Conservation (phyloP, 2,113 vertebrate genomes). For the Gymnocephalus cernua region DNA sequence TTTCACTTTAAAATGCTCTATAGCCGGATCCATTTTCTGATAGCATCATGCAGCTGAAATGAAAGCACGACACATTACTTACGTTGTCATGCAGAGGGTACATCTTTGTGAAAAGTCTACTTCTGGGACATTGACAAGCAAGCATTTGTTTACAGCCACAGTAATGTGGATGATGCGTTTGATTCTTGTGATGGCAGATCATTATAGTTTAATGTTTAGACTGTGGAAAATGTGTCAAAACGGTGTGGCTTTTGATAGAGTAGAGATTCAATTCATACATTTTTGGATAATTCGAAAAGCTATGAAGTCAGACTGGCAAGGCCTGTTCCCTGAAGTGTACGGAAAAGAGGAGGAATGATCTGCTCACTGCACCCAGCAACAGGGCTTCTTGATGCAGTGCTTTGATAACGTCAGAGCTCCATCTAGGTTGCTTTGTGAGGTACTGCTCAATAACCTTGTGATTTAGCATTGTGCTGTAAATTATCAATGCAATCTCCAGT, state of each 20-base stretch:
- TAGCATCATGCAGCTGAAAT: conserved; percentile 68
- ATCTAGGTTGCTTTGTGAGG: conserved; percentile 85
- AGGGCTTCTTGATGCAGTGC: conserved; percentile 77
- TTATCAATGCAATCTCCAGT: conserved; percentile 51
- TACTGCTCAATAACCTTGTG: conserved; percentile 81
- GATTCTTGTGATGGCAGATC: conserved; percentile 19
- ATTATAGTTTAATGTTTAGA: conserved; percentile 10
- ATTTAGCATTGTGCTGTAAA: conserved; percentile 68
- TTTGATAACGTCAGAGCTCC: conserved; percentile 88
- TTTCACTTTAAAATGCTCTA: conserved; percentile 66
- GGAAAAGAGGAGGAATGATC: conserved; percentile 65
- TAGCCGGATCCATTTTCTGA: conserved; percentile 72
- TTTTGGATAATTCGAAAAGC: conserved; percentile 56
- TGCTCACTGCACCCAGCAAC: conserved; percentile 79
- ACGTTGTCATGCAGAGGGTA: conserved; percentile 61
- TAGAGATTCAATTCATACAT: conserved; percentile 30
- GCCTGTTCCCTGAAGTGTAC: conserved; percentile 51
- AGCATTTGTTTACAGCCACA: conserved; percentile 31
- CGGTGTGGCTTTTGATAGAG: conserved; percentile 24
- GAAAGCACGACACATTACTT: conserved; percentile 52
- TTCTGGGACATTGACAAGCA: conserved; percentile 34
- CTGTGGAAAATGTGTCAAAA: conserved; percentile 33
- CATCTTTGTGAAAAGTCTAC: conserved; percentile 46
- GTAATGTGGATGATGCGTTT: conserved; percentile 29
- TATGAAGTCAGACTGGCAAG: conserved; percentile 51